Percentiles rank a stretch among this genome's conserved stretches.
phyloP scores from a whole-genome alignment of 2,113 vertebrate species.

The Reinhardtius hippoglossoides region DNA sequence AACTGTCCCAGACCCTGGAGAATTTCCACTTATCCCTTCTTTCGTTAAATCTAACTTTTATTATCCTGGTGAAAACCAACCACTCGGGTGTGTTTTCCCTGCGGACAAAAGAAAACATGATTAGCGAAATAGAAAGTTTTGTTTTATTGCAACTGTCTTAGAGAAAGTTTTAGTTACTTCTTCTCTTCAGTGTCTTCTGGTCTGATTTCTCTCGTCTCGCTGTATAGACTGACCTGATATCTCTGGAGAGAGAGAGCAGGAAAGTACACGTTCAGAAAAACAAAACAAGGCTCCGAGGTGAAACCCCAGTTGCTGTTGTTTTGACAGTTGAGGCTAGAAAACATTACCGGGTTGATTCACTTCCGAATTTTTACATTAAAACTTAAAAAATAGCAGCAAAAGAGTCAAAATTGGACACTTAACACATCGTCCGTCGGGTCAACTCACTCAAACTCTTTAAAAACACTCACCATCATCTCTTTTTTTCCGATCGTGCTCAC shows the following conservation, averaged over 20 bases:
- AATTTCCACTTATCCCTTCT: slow-evolving; percentile 15
- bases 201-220: neutral
- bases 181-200: neutral
- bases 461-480: no score
- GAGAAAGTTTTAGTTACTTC: neutral
- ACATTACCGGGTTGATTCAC: no score
- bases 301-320: neutral
- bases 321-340: neutral
- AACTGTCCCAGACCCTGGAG: neutral
- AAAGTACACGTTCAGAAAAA: neutral
- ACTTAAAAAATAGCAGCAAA: neutral
- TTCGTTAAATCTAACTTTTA: slow-evolving; percentile 18
- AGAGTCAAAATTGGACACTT: no score
- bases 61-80: slow-evolving; percentile 8
- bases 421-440: no score
- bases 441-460: no score
- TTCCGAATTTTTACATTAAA: no score
- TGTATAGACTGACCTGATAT: neutral
- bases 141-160: slow-evolving; percentile 1
- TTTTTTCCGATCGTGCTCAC: neutral
- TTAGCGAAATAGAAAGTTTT: slow-evolving; percentile 14
- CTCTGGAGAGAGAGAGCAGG: neutral
- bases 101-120: neutral
- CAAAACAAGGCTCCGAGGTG: neutral
- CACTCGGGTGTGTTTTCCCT: neutral